Percentiles rank a stretch among this genome's conserved stretches.
Conservation (phyloP, 2,113 vertebrate genomes). For the Corythornis vintsioides region DNA sequence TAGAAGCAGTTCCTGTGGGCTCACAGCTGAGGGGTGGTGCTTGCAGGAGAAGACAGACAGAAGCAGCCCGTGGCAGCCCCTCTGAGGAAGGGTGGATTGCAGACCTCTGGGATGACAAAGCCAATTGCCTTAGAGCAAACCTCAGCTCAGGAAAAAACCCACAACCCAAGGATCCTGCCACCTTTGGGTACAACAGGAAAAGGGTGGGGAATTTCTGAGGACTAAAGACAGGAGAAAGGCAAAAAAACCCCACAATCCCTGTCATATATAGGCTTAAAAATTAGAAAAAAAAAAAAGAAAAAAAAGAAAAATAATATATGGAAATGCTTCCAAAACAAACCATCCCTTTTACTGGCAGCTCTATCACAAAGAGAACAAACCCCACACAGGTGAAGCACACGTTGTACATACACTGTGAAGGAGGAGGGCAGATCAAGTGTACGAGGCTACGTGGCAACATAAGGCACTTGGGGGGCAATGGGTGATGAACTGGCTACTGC, state of each 20-base stretch:
- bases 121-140: not conserved
- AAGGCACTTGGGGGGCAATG: constrained; percentile 75
- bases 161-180: not conserved
- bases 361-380: not conserved
- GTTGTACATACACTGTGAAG: not conserved
- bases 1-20: not conserved
- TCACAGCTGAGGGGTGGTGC: not conserved
- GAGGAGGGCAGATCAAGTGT: not conserved
- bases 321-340: constrained; percentile 15
- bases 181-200: not conserved
- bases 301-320: not conserved
- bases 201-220: not conserved
- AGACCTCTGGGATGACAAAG: not conserved
- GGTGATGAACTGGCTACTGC: not conserved
- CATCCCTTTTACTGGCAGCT: constrained; percentile 53
- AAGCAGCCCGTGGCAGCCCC: not conserved
- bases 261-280: not conserved
- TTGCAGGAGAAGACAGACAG: not conserved
- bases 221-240: not conserved
- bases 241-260: not conserved
- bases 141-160: not conserved
- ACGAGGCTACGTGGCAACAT: not conserved
- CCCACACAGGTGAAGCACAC: not conserved
- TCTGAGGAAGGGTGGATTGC: not conserved
- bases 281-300: not conserved